Evolutionary conservation across 2,113 vertebrate genomes (phyloP).

Genomic region (Saguinus imperator): DNA sequence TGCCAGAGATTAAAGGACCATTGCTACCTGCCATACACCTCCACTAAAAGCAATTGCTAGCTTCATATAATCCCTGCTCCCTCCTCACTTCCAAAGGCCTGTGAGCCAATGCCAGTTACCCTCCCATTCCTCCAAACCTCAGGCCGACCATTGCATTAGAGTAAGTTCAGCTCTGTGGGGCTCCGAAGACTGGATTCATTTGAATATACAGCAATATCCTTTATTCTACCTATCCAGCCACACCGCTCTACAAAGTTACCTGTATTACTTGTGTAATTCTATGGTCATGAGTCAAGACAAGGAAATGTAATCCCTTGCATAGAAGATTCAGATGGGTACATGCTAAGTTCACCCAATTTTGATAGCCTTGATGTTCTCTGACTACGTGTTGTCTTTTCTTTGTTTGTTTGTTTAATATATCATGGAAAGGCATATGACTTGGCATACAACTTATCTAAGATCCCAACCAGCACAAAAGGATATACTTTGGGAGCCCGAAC

Average conservation of each 20-base stretch:
- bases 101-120: background rate
- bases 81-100: background rate
- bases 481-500: conserved; percentile 90
- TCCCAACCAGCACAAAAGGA: conserved; percentile 87
- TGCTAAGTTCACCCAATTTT: background rate
- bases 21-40: background rate
- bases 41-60: background rate
- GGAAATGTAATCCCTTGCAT: background rate
- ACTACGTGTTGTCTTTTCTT: background rate
- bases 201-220: background rate
- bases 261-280: background rate
- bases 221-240: background rate
- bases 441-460: conserved; percentile 76
- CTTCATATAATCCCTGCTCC: background rate
- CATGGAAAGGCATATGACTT: conserved; percentile 81
- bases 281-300: background rate
- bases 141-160: background rate
- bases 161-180: background rate
- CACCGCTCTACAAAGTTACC: background rate
- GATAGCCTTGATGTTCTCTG: background rate
- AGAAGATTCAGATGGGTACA: background rate
- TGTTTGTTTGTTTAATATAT: background rate
- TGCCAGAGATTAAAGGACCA: background rate
- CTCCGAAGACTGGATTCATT: background rate
- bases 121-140: background rate